A percentile compares a stretch with the other conserved stretches of the same genome.
Conservation (phyloP, 1,140 invertebrate genomes). For the Stegodyphus dumicola region DNA sequence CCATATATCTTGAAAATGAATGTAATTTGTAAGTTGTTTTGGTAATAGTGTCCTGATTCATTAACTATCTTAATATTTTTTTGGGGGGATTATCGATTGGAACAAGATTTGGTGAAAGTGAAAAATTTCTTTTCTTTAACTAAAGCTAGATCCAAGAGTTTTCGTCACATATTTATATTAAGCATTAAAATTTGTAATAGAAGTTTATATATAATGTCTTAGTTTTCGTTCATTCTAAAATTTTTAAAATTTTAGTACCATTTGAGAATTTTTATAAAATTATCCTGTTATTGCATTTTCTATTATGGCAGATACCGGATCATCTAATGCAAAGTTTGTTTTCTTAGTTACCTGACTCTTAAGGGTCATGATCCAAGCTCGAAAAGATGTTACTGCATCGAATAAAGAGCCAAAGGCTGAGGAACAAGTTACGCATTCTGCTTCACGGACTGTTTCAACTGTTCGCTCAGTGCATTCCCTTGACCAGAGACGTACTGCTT, state of each 20-base stretch:
- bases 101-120: no score
- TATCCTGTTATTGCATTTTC: background rate
- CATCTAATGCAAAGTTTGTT: background rate
- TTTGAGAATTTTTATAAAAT: background rate
- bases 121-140: no score
- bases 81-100: no score
- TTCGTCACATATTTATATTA: background rate
- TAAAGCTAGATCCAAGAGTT: no score
- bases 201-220: no score
- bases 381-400: slow-evolving; percentile 33
- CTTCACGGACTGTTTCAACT: slow-evolving; percentile 5
- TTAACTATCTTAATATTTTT: no score
- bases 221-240: background rate
- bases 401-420: slow-evolving; percentile 18
- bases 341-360: slow-evolving; percentile 16
- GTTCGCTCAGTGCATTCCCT: slow-evolving; percentile 32
- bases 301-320: background rate
- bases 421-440: background rate
- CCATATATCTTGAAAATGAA: no score
- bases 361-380: slow-evolving; percentile 58
- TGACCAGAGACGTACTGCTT: slow-evolving; percentile 32
- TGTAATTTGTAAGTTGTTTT: no score
- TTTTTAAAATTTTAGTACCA: background rate
- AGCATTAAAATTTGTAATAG: background rate
- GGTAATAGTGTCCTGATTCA: no score